Evolutionary conservation across 1,140 invertebrate species (phyloP).

Genomic region (Yoshiicerus persimilis): DNA sequence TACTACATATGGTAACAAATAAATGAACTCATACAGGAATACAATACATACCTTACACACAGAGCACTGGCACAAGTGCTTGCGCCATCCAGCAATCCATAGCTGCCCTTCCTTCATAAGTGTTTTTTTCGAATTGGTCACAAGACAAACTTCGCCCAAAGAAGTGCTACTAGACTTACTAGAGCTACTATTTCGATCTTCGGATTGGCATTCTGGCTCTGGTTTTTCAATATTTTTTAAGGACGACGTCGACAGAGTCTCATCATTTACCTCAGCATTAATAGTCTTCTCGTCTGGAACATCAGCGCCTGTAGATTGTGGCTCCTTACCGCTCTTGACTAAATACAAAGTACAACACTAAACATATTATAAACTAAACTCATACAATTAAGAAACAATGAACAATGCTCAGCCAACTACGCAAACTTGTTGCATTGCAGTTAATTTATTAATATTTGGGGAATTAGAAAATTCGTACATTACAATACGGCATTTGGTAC

Average conservation of each 20-base stretch:
- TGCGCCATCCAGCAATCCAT: background rate
- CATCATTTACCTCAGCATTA: background rate
- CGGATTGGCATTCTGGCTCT: background rate
- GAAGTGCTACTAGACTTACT: background rate
- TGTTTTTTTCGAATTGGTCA: background rate
- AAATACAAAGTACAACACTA: too few species aligned
- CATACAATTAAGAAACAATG: too few species aligned
- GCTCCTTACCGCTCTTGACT: background rate
- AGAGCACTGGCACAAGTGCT: conserved; percentile 26
- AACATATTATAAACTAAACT: too few species aligned
- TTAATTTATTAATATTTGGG: too few species aligned
- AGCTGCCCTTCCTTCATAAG: background rate
- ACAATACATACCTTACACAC: conserved; percentile 25
- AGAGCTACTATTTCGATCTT: background rate
- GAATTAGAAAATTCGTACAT: too few species aligned
- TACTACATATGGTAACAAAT: background rate
- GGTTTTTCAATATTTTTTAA: too few species aligned
- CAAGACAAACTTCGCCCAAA: background rate
- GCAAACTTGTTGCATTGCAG: too few species aligned
- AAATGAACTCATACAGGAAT: background rate
- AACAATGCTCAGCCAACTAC: too few species aligned
- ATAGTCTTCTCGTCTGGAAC: background rate
- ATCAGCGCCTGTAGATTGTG: background rate
- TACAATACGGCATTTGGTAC: too few species aligned
- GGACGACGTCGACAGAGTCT: too few species aligned